Percentiles rank a stretch among this genome's conserved stretches.
These are phyloP conservation scores for Noctilio leporinus DNA, from an alignment of 2,113 vertebrate genomes.

Conservation along the genomic window DNA sequence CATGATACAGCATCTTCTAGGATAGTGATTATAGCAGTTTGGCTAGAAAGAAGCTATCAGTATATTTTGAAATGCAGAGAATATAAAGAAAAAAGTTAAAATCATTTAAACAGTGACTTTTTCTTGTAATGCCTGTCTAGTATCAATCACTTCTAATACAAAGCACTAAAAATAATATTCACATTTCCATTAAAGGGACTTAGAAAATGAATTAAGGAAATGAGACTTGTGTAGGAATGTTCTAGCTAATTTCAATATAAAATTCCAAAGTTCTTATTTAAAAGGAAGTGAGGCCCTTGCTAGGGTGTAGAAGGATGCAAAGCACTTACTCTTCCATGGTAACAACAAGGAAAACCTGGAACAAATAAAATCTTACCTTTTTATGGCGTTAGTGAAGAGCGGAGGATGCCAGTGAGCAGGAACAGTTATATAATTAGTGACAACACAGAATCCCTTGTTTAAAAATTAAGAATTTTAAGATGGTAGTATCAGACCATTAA, in stretches of 20 bases:
- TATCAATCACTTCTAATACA: neutral
- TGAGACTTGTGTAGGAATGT: neutral
- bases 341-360: conserved; percentile 1
- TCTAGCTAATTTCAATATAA: neutral
- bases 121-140: neutral
- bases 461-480: conserved; percentile 7
- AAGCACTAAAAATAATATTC: neutral
- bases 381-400: neutral
- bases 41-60: neutral
- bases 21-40: neutral
- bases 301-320: neutral
- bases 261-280: neutral
- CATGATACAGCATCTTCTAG: neutral
- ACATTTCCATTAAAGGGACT: conserved; percentile 23
- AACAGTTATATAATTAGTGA: neutral
- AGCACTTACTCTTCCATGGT: neutral
- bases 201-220: neutral
- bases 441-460: neutral
- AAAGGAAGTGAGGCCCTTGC: neutral
- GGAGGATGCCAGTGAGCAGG: neutral
- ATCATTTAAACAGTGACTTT: neutral
- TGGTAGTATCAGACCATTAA: neutral
- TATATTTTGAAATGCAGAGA: neutral
- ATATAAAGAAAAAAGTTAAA: neutral
- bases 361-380: conserved; percentile 11